A percentile compares a stretch with the other conserved stretches of the same genome.
Conservation (phyloP, 1,140 invertebrate genomes). For the Sipha flava region DNA sequence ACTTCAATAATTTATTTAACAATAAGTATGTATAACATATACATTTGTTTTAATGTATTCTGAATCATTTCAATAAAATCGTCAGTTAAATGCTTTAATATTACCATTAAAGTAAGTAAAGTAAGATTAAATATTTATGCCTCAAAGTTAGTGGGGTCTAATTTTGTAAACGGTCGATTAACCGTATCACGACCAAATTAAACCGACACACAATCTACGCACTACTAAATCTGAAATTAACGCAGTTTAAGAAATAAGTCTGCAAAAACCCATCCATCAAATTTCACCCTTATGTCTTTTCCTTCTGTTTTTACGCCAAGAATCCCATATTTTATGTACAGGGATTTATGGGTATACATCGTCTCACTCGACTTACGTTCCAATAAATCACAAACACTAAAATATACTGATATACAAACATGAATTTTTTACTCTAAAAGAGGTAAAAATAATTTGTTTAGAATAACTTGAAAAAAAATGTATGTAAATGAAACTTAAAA, state of each 20-base stretch:
- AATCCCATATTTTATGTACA: background rate
- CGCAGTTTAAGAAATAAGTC: constrained; percentile 6
- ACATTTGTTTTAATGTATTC: background rate
- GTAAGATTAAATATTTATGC: background rate
- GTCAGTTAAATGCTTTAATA: background rate
- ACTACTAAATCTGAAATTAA: background rate
- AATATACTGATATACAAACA: background rate
- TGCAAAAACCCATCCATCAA: background rate
- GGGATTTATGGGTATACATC: background rate
- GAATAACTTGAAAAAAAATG: background rate
- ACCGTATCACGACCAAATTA: constrained; percentile 3
- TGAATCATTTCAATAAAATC: background rate
- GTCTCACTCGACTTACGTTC: background rate
- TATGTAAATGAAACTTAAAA: background rate
- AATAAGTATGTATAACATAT: background rate
- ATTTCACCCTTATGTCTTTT: background rate
- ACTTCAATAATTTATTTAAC: background rate
- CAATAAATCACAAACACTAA: background rate
- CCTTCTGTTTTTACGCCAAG: background rate
- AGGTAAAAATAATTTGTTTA: background rate
- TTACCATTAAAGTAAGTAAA: too few species aligned
- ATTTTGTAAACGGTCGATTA: background rate
- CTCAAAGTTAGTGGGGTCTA: background rate
- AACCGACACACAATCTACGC: background rate
- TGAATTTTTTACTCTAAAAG: background rate